Percentiles rank a stretch among this genome's conserved stretches.
Evolutionary conservation across 1,140 invertebrate species (phyloP).

Genomic region (Conopomorpha cramerella): DNA sequence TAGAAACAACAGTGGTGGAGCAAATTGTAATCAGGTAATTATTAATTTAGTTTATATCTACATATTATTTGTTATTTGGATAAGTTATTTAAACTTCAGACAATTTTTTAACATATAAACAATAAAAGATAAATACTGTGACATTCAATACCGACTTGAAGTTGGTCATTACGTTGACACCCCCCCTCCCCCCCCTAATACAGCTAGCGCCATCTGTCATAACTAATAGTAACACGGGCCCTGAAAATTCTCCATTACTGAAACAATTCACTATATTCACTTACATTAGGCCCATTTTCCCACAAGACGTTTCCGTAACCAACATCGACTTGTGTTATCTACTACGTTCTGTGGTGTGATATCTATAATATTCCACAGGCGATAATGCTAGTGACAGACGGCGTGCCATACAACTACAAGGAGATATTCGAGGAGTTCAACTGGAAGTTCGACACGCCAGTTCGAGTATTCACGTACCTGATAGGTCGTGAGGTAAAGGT

Average conservation of each 20-base stretch:
- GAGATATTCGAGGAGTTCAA: conserved; percentile 91
- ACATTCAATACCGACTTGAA: too few species aligned
- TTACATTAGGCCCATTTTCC: too few species aligned
- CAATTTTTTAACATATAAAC: neutral
- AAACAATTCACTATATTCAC: too few species aligned
- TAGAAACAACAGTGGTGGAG: conserved; percentile 63
- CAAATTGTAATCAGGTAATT: conserved; percentile 64
- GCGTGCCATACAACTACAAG: conserved; percentile 91
- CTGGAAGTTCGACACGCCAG: conserved; percentile 76
- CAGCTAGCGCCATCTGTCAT: too few species aligned
- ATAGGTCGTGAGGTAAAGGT: conserved; percentile 86
- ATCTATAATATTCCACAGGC: conserved; percentile 68
- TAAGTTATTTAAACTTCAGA: too few species aligned
- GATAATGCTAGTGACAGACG: conserved; percentile 98
- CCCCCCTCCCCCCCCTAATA: too few species aligned
- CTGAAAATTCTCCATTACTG: too few species aligned
- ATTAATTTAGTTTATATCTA: too few species aligned
- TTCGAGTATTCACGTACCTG: conserved; percentile 96
- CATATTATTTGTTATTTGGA: too few species aligned
- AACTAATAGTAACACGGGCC: neutral
- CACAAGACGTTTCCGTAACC: too few species aligned
- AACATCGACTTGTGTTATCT: too few species aligned
- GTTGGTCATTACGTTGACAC: too few species aligned
- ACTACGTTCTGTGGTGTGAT: neutral
- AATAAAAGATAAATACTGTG: neutral